These are phyloP conservation scores for Delia radicum DNA, from an alignment of 1,140 invertebrate genomes.

Conservation along the genomic window DNA sequence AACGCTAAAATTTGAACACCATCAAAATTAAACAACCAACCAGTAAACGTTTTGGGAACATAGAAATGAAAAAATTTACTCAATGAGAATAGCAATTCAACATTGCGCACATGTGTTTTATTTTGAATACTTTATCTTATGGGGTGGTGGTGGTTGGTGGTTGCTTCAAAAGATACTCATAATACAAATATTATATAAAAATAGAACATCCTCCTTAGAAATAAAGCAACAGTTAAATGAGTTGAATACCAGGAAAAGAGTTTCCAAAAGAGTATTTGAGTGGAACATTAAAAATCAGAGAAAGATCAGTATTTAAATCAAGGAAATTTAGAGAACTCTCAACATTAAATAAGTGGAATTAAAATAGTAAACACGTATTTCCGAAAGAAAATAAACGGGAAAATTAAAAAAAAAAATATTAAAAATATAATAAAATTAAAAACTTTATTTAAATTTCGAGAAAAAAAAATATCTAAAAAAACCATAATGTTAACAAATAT, in stretches of 20 bases:
- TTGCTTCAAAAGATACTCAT: neutral
- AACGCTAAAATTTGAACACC: neutral
- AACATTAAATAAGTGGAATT: neutral
- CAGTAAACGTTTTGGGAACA: neutral
- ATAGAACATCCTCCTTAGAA: slow-evolving; percentile 2
- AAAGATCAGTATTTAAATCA: slow-evolving; percentile 25
- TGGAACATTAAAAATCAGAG: neutral
- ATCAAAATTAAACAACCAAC: slow-evolving; percentile 1
- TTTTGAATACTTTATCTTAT: no score
- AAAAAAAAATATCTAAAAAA: slow-evolving; percentile 11
- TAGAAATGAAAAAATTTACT: neutral
- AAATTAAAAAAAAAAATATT: slow-evolving; percentile 26
- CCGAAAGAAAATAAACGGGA: neutral
- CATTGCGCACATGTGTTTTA: neutral
- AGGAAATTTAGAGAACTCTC: neutral
- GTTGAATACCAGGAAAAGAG: neutral
- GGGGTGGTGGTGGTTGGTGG: neutral
- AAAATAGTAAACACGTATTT: neutral
- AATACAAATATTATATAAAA: neutral
- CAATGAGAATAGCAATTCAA: neutral
- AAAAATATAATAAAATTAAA: slow-evolving; percentile 28
- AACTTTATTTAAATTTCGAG: neutral
- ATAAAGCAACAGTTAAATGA: neutral
- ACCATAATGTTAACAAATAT: slow-evolving; percentile 37
- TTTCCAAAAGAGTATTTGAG: neutral